These are phyloP conservation scores for Rachycentron canadum DNA, from an alignment of 2,797 vertebrate species.

Conservation along the genomic window DNA sequence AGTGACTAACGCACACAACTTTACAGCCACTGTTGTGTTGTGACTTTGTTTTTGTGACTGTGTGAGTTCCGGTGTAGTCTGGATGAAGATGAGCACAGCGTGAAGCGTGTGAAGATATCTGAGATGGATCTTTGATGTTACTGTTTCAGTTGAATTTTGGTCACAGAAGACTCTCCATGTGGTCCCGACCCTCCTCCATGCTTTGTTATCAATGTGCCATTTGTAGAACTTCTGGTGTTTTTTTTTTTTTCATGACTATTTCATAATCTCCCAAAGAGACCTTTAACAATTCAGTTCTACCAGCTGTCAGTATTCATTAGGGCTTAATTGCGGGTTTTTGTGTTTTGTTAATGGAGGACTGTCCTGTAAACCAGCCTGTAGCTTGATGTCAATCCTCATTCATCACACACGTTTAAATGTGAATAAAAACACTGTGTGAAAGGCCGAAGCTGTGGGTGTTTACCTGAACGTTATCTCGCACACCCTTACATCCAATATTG, in stretches of 20 bases:
- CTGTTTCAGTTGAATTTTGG: neutral
- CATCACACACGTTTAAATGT: too few relatives aligned
- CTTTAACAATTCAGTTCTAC: conserved; percentile 7
- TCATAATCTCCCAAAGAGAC: conserved; percentile 16
- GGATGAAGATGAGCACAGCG: neutral
- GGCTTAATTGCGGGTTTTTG: conserved; percentile 8
- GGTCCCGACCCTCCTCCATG: neutral
- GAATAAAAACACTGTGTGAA: conserved; percentile 55
- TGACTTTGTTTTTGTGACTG: neutral
- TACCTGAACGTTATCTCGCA: conserved; percentile 17
- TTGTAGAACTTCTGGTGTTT: too few relatives aligned
- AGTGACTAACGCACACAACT: conserved; percentile 83
- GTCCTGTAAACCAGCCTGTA: neutral
- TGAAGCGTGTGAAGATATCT: neutral
- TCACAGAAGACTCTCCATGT: neutral
- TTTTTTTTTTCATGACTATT: too few relatives aligned
- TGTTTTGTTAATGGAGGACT: conserved; percentile 12
- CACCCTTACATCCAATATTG: conserved; percentile 70
- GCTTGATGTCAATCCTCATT: neutral
- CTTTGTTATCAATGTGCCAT: too few relatives aligned
- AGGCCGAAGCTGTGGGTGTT: neutral
- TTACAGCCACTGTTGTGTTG: neutral
- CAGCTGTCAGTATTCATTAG: conserved; percentile 48
- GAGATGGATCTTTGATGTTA: neutral
- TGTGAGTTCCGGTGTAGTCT: neutral